Evolutionary conservation across 2,888 invertebrate species (phyloP).

Genomic region (Pyrrhosoma nymphula): DNA sequence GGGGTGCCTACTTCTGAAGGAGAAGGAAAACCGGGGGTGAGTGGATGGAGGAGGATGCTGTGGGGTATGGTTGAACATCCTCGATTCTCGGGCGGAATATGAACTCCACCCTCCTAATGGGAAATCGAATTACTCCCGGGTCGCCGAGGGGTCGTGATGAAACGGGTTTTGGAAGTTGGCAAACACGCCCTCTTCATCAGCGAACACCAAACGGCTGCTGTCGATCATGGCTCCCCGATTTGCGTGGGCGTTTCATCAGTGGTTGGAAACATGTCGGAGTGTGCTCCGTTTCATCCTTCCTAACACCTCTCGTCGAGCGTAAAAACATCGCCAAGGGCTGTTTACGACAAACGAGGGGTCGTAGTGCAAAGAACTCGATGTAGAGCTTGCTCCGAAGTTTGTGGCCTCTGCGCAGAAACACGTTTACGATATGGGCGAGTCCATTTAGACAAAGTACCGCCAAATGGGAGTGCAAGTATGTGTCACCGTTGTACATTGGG

Average conservation of each 20-base stretch:
- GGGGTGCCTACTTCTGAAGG: background rate
- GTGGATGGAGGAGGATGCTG: background rate
- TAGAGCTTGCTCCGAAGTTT: no score
- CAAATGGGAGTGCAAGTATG: no score
- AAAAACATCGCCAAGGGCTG: background rate
- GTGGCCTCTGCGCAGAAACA: no score
- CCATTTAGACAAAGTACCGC: no score
- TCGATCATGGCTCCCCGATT: background rate
- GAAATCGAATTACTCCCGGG: slow-evolving; percentile 3
- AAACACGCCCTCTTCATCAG: background rate
- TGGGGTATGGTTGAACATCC: background rate
- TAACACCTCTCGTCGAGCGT: background rate
- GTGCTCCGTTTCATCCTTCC: background rate
- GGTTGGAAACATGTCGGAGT: background rate
- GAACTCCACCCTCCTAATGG: background rate
- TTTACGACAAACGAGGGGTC: background rate
- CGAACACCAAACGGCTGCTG: background rate
- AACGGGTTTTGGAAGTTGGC: background rate
- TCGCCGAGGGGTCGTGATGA: background rate
- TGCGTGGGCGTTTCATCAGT: background rate
- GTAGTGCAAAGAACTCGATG: background rate
- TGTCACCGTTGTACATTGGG: no score
- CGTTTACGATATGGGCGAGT: no score
- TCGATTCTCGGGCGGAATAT: background rate
- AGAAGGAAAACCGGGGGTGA: background rate